Percentiles rank a stretch among this genome's conserved stretches.
These are phyloP conservation scores for Crypturellus undulatus DNA, from an alignment of 2,113 vertebrate genomes.

Conservation along the genomic window DNA sequence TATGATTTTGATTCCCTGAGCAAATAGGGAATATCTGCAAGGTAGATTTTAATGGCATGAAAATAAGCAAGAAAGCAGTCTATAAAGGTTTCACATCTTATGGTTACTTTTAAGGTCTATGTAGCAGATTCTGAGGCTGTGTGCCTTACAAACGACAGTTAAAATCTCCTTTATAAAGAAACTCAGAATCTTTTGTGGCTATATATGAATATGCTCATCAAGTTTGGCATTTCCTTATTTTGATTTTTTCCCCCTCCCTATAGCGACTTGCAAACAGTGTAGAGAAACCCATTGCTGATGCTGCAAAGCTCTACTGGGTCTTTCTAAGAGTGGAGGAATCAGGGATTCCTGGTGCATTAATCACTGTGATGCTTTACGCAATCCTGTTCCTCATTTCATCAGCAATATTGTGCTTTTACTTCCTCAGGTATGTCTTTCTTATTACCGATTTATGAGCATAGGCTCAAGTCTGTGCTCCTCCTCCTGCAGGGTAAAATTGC, in stretches of 20 bases:
- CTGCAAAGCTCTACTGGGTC: slow-evolving; percentile 92
- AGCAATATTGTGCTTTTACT: slow-evolving; percentile 83
- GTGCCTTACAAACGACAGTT: not conserved
- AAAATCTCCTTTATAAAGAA: not conserved
- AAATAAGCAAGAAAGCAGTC: not conserved
- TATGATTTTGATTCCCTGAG: slow-evolving; percentile 15
- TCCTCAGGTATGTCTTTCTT: slow-evolving; percentile 85
- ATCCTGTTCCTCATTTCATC: slow-evolving; percentile 84
- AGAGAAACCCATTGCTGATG: slow-evolving; percentile 87
- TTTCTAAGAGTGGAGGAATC: slow-evolving; percentile 83
- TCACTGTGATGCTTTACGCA: slow-evolving; percentile 86
- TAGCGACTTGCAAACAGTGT: slow-evolving; percentile 83
- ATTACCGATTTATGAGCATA: not conserved
- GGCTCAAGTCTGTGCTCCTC: not conserved
- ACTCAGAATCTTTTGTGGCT: not conserved
- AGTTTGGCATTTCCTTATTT: not conserved
- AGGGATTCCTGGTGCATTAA: slow-evolving; percentile 81
- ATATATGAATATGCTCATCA: not conserved
- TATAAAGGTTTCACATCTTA: not conserved
- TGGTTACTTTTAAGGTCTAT: not conserved
- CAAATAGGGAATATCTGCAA: not conserved
- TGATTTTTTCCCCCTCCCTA: not conserved
- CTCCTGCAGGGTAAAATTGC: not conserved
- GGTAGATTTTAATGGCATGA: not conserved
- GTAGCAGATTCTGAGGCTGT: not conserved